Conservation (phyloP, 64 coral and sea anemone genomes). For the Platygyra sinensis region DNA sequence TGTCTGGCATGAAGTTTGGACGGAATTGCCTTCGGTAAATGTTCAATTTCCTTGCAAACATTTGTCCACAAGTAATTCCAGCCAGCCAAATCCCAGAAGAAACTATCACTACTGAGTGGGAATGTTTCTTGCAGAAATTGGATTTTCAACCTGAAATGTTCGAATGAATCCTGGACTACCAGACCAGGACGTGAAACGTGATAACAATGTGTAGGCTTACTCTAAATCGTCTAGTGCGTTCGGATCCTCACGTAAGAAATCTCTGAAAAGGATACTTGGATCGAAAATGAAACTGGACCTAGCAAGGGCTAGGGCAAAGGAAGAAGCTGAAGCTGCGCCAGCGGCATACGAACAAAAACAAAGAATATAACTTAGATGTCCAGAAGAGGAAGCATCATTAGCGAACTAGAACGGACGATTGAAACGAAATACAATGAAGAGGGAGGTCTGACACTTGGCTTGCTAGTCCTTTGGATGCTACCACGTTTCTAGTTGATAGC, state of each 20-base stretch:
- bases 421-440: too few species aligned
- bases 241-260: conserved; percentile 3
- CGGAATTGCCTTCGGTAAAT: too few species aligned
- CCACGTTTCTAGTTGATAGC: not conserved
- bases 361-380: not conserved
- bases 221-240: not conserved
- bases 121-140: too few species aligned
- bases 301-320: not conserved
- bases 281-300: not conserved
- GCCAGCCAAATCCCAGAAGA: too few species aligned
- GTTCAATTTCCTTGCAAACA: too few species aligned
- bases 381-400: not conserved
- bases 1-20: too few species aligned
- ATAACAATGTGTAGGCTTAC: not conserved
- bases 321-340: too few species aligned
- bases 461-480: not conserved
- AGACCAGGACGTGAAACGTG: not conserved
- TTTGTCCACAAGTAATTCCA: too few species aligned
- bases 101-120: too few species aligned
- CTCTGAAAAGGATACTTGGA: not conserved
- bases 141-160: too few species aligned
- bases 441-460: too few species aligned
- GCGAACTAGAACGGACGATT: not conserved
- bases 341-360: not conserved
- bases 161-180: not conserved